A percentile compares a stretch with the other conserved stretches of the same genome.
These are phyloP conservation scores for Andrena marginata DNA, from an alignment of 2,888 invertebrate genomes.

Conservation along the genomic window DNA sequence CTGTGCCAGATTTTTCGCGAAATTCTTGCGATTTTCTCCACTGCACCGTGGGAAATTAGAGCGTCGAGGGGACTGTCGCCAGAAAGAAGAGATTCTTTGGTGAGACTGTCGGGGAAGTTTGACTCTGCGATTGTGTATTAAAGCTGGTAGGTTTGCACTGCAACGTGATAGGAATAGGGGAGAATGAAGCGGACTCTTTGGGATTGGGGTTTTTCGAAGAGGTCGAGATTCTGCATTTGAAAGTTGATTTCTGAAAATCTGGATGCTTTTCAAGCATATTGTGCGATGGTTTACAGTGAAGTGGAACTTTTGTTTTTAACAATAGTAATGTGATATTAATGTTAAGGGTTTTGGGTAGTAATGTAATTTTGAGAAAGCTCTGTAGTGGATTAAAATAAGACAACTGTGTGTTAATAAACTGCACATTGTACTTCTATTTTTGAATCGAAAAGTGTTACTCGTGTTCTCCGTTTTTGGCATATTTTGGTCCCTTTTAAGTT, in stretches of 20 bases:
- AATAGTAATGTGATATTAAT: no score
- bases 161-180: not conserved
- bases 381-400: no score
- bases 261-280: not conserved
- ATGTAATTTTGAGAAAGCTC: no score
- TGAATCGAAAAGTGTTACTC: no score
- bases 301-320: not conserved
- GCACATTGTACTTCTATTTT: no score
- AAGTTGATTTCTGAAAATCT: not conserved
- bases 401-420: no score
- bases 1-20: not conserved
- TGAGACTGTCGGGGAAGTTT: constrained; percentile 9
- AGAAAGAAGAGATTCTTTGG: not conserved
- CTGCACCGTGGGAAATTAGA: not conserved
- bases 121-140: constrained; percentile 17
- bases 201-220: constrained; percentile 2
- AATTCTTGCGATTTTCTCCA: constrained; percentile 3
- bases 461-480: no score
- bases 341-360: no score
- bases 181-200: constrained; percentile 12
- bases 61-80: not conserved
- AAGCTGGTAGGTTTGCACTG: constrained; percentile 22
- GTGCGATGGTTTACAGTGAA: not conserved
- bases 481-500: no score
- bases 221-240: constrained; percentile 1